Evolutionary conservation across 2,888 invertebrate species (phyloP).

Genomic region (Drosophila siamana): DNA sequence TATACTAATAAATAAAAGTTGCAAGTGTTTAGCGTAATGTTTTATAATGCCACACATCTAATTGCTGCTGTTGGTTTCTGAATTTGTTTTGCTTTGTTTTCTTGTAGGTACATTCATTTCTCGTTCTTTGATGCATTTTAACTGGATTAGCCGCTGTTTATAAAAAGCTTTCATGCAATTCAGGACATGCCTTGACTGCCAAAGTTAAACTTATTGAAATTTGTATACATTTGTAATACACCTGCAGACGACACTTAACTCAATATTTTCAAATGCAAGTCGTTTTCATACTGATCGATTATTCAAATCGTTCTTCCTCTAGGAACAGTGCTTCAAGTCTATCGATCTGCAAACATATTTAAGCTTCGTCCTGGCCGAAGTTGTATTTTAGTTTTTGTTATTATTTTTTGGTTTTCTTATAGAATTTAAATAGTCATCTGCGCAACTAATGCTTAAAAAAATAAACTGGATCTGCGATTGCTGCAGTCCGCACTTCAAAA

Average conservation of each 20-base stretch:
- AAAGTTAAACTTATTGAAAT: conserved; percentile 63
- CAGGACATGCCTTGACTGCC: conserved; percentile 46
- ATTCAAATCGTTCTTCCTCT: background rate
- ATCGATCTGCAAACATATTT: conserved; percentile 39
- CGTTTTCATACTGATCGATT: background rate
- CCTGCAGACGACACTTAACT: conserved; percentile 23
- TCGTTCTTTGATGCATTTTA: conserved; percentile 70
- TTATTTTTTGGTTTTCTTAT: conserved; percentile 66
- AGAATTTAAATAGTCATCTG: conserved; percentile 72
- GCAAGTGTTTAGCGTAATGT: conserved; percentile 62
- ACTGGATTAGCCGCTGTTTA: conserved; percentile 43
- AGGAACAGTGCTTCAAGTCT: conserved; percentile 16
- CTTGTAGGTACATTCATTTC: conserved; percentile 71
- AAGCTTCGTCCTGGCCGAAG: conserved; percentile 48
- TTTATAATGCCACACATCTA: conserved; percentile 54
- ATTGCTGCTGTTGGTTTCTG: conserved; percentile 44
- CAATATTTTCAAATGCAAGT: background rate
- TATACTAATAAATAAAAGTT: conserved; percentile 81
- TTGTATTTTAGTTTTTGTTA: conserved; percentile 17
- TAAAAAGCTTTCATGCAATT: conserved; percentile 70
- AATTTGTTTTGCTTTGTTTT: conserved; percentile 37
- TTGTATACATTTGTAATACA: conserved; percentile 54
- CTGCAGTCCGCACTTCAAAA: conserved; percentile 64
- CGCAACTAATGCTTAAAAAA: conserved; percentile 81
- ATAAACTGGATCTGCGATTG: conserved; percentile 68